Conservation (phyloP, 2,797 vertebrate species). For the Sebastiscus tertius region DNA sequence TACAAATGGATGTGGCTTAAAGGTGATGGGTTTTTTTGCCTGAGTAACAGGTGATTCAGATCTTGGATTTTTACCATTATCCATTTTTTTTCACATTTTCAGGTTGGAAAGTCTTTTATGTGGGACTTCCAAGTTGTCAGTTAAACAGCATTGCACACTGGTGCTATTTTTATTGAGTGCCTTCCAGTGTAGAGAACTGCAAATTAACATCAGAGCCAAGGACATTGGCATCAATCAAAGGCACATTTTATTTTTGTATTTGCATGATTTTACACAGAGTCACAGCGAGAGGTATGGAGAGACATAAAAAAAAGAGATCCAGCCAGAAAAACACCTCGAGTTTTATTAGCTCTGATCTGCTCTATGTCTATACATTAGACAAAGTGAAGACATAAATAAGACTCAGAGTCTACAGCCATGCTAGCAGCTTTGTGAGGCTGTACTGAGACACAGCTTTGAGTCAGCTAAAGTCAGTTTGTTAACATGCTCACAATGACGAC, state of each 20-base stretch:
- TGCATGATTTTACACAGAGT: neutral
- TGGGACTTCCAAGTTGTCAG: neutral
- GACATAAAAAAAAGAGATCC: neutral
- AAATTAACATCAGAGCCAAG: slow-evolving; percentile 27
- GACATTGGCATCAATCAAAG: slow-evolving; percentile 26
- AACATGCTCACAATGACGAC: neutral
- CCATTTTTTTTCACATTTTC: neutral
- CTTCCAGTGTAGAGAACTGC: slow-evolving; percentile 2
- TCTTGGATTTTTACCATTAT: neutral
- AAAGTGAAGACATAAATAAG: neutral
- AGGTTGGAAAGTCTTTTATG: slow-evolving; percentile 8
- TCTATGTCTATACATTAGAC: neutral
- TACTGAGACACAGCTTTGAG: neutral
- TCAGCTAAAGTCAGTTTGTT: neutral
- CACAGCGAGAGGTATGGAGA: neutral
- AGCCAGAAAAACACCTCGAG: neutral
- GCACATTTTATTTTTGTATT: slow-evolving; percentile 16
- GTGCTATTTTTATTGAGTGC: slow-evolving; percentile 18
- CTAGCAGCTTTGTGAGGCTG: neutral
- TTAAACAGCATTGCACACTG: slow-evolving; percentile 4
- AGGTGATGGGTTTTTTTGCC: neutral
- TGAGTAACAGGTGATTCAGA: neutral
- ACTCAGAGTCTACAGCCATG: neutral
- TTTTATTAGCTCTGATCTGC: neutral
- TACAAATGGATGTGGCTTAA: neutral